These are phyloP conservation scores for Gymnocephalus cernua DNA, from an alignment of 2,113 vertebrate genomes.

Conservation along the genomic window DNA sequence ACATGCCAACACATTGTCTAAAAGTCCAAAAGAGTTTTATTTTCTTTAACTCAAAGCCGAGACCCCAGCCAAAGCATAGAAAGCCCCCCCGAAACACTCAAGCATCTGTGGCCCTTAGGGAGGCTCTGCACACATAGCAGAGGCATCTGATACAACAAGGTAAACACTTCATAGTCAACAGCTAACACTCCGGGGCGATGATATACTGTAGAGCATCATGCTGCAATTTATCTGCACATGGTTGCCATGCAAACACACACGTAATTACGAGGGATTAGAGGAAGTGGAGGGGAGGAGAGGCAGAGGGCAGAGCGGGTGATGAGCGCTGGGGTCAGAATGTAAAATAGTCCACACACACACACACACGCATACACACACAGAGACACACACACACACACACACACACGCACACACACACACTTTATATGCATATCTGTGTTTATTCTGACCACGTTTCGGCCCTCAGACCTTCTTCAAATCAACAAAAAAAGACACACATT, in stretches of 20 bases:
- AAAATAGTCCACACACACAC: slow-evolving; percentile 12
- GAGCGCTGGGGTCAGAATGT: slow-evolving; percentile 32
- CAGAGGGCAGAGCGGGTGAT: slow-evolving; percentile 25
- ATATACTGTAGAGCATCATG: slow-evolving; percentile 29
- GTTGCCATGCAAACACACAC: slow-evolving; percentile 63
- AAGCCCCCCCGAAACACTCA: slow-evolving; percentile 2
- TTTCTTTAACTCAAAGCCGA: slow-evolving; percentile 36
- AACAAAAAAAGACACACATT: no score
- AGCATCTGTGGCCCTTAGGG: slow-evolving; percentile 34
- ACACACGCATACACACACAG: not conserved
- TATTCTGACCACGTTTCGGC: no score
- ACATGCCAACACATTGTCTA: not conserved
- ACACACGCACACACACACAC: no score
- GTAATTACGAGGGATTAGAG: slow-evolving; percentile 60
- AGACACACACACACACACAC: no score
- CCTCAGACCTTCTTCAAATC: no score
- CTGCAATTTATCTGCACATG: slow-evolving; percentile 45
- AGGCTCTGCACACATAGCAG: slow-evolving; percentile 28
- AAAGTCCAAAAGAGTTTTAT: slow-evolving; percentile 23
- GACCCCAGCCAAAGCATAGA: slow-evolving; percentile 49
- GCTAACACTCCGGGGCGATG: slow-evolving; percentile 37
- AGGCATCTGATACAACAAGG: slow-evolving; percentile 45
- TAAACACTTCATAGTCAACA: slow-evolving; percentile 59
- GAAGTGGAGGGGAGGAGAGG: slow-evolving; percentile 14
- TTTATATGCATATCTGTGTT: no score